A percentile compares a stretch with the other conserved stretches of the same genome.
Evolutionary conservation across 2,113 vertebrate species (phyloP).

Genomic region (Struthio camelus): DNA sequence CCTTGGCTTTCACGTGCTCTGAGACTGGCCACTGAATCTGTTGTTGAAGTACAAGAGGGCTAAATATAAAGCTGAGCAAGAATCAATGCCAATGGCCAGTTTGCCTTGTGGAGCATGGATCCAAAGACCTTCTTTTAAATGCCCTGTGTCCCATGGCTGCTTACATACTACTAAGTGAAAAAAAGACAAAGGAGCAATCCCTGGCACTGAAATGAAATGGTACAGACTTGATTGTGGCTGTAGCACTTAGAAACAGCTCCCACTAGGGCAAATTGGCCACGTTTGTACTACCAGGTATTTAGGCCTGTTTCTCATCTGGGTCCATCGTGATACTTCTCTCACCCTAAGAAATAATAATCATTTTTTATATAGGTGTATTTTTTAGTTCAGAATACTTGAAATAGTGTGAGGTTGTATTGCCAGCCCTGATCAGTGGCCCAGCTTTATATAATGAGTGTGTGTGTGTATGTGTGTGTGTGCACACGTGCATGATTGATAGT

Average conservation of each 20-base stretch:
- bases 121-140: background rate
- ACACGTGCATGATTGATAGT: fast-evolving
- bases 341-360: background rate
- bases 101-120: background rate
- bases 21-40: background rate
- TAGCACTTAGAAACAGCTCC: background rate
- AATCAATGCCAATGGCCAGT: background rate
- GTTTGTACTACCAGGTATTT: background rate
- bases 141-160: background rate
- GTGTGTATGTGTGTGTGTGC: background rate
- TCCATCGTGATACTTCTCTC: background rate
- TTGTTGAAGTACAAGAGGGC: background rate
- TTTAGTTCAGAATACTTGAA: background rate
- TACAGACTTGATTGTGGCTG: background rate
- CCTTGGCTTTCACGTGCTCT: background rate
- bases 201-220: background rate
- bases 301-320: background rate
- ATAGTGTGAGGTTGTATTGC: background rate
- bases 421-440: background rate
- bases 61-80: background rate
- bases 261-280: background rate
- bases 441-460: background rate
- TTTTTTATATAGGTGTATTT: background rate
- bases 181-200: background rate
- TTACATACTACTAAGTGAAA: background rate